Evolutionary conservation across 2,888 invertebrate species (phyloP), one percentile per base, ranked within the genome.

Genomic region (Euplexia lucipara): DNA sequence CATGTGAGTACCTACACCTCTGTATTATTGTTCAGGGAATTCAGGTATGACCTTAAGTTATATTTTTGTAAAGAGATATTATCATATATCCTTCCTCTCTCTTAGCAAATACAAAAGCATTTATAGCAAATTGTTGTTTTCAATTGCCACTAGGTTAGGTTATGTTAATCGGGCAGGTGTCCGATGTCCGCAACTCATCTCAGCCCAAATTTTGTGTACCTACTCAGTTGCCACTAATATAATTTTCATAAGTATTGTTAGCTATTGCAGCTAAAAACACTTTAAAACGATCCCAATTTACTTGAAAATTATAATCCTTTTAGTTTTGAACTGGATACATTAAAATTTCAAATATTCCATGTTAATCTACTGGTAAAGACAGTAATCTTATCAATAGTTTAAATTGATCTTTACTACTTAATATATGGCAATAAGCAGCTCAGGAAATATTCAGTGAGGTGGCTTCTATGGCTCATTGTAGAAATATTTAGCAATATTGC

Each of bases 331-430:
- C n/a, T 41, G 16, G 6, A 22, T 39, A 32, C 22, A 8, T 42
- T 26, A 22, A 10, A 57, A 18, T 26, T 37, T n/a, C n/a, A 65
- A 14, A 69, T 59, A 0, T 20, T 45, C 7, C 1, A 34, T 26
- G 35, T 34, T 26, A 22, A 35, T 32, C 51, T 52, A 5, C 6
- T 6, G 1, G 9, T 35, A 41, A n/a, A 3, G 8, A 12, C 10
- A 35, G 18, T 44, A 39, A 49, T 70, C 70, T 63, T 72, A 72
- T 63, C 45, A 41, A 12, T 3, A 20, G 30, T 4, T 22, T 8
- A 22, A 22, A 14, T 32, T 64, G n/a, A 35, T 34, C 30, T 72
- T 63, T 45, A 18, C 10, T 26, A n/a, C n/a, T n/a, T n/a, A n/a
- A 26, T 14, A 47, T 10, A 12, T 20, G 73, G 9, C 41, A 52